These are phyloP conservation scores for Clivina fossor DNA, from an alignment of 2,888 invertebrate genomes.

Conservation along the genomic window DNA sequence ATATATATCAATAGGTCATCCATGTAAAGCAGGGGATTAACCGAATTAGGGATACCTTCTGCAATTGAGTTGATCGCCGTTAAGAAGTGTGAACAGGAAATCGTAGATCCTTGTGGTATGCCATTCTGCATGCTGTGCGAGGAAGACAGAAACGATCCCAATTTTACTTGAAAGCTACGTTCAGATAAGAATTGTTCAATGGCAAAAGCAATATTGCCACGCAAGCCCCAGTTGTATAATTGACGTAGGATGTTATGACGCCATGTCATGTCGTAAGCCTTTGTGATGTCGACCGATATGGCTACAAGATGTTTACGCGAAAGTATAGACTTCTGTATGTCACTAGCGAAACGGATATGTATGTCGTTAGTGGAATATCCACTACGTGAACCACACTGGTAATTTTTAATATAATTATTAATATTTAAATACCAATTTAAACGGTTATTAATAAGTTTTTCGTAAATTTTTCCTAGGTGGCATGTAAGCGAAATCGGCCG, in stretches of 20 bases:
- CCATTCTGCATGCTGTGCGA: not conserved
- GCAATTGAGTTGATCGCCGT: not conserved
- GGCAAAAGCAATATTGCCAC: too few species aligned
- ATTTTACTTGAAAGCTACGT: not conserved
- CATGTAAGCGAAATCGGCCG: constrained; percentile 2
- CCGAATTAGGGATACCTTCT: not conserved
- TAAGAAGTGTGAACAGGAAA: not conserved
- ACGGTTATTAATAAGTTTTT: constrained; percentile 3
- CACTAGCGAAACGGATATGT: not conserved
- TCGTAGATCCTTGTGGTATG: not conserved
- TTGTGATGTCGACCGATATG: not conserved
- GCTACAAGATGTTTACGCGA: not conserved
- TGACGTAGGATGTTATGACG: not conserved
- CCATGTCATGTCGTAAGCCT: constrained; percentile 1
- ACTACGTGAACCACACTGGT: not conserved
- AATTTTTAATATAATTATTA: not conserved
- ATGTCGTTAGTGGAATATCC: not conserved
- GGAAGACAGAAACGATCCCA: not conserved
- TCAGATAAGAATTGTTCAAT: not conserved
- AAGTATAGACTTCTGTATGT: not conserved
- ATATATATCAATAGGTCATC: constrained; percentile 1
- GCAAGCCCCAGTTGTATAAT: not conserved
- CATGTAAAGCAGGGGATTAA: not conserved
- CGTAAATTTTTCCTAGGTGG: not conserved
- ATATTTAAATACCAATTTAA: not conserved